Evolutionary conservation across 2,113 vertebrate genomes (phyloP), one percentile per base, ranked within the genome.

Genomic region (Theristicus caerulescens): DNA sequence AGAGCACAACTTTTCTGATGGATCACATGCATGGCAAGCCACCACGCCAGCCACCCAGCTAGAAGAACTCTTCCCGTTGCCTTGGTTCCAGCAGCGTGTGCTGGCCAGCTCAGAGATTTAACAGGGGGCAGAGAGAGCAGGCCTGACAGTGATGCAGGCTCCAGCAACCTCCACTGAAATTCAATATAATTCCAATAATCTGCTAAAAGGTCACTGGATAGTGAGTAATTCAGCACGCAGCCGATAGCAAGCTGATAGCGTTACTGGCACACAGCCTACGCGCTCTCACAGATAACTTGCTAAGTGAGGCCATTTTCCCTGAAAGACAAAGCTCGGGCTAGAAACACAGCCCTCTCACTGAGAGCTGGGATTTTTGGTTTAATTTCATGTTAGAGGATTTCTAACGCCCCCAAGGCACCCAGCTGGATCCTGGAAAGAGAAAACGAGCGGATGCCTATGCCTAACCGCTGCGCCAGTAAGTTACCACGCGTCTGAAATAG

Each of bases 381-480:
- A 58, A 93, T 95, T 90, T 91, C 47, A 29, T 61, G 52, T 44
- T 90, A 70, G 38, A 93, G 86, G 82, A 77, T 85, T 95, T 97
- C 93, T 77, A 76, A 93, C 13, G 9, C 70, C 93, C 89, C 52
- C 71, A 76, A 86, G 97, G 91, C 89, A 85, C 84, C 66, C 95
- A 95, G 84, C 85, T 96, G 91, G 91, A 96, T 96, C 83, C 78
- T 83, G 92, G 91, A 90, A 96, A 94, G 89, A 66, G 88, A 82
- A 87, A 90, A 90, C 0, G 1, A 70, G 38, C 0, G 5, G 81
- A 57, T 82, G 54, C 4, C 0, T 55, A 27, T 10, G 54, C 69
- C 80, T 34, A 59, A 61, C 59, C 2, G 1, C 64, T 62, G 84
- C 3, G 65, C 49, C 92, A 86, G 71, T 20, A 16, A 69, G 61